Percentiles rank a stretch among this genome's conserved stretches.
Conservation (phyloP, 2,113 vertebrate species). For the Archilochus colubris region DNA sequence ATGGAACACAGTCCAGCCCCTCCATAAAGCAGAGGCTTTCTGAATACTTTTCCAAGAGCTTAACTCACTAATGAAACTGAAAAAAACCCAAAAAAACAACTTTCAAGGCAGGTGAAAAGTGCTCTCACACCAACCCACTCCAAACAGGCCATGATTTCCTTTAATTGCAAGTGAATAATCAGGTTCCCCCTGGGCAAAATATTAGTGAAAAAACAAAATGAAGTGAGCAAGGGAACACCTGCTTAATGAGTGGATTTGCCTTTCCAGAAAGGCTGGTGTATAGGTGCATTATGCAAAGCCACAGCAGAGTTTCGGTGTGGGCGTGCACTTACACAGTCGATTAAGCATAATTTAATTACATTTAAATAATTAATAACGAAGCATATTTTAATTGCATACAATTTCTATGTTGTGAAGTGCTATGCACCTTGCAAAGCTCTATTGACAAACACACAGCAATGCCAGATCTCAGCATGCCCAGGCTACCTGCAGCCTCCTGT, state of each 20-base stretch:
- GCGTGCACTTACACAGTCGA: background rate
- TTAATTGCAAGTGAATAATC: constrained; percentile 44
- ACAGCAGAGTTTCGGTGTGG: constrained; percentile 10
- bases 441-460: background rate
- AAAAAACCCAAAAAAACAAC: background rate
- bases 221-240: background rate
- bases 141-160: background rate
- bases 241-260: constrained; percentile 29
- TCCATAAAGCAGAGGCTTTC: background rate
- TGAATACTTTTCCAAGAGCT: background rate
- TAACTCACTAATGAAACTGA: background rate
- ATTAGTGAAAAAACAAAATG: background rate
- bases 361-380: constrained; percentile 49
- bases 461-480: background rate
- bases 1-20: background rate
- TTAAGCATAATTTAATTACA: constrained; percentile 41
- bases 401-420: background rate
- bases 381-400: constrained; percentile 8
- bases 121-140: background rate
- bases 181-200: background rate
- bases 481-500: background rate
- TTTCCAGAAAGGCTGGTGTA: background rate
- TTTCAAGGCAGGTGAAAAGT: background rate
- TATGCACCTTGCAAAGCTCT: background rate
- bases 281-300: background rate